Conservation (phyloP, 2,888 invertebrate genomes). For the Lordiphosa andalusiaca region DNA sequence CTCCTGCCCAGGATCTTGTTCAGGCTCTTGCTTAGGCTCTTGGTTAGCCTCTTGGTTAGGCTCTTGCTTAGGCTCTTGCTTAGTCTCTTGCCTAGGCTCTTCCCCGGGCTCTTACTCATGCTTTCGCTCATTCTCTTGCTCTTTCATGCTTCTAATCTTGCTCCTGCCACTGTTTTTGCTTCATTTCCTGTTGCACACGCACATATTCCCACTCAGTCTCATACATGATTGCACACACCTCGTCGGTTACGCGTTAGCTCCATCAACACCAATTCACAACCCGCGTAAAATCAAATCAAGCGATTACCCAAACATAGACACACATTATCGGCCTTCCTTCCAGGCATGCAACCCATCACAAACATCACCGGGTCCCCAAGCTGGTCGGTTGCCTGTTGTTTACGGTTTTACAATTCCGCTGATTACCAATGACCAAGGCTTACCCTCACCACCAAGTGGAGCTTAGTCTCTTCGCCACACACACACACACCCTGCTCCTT, state of each 20-base stretch:
- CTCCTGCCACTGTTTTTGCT: not conserved
- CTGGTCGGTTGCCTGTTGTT: slow-evolving; percentile 42
- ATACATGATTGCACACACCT: not conserved
- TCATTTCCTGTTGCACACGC: not conserved
- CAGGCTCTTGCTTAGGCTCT: no score
- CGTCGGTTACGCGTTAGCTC: not conserved
- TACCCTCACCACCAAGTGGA: slow-evolving; percentile 7
- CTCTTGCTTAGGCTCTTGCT: no score
- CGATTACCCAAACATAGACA: slow-evolving; percentile 3
- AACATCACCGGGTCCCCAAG: slow-evolving; percentile 2
- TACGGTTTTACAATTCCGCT: slow-evolving; percentile 69
- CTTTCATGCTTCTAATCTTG: no score
- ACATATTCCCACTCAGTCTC: no score
- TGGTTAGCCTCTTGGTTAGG: no score
- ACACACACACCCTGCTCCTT: not conserved
- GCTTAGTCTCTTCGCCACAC: slow-evolving; percentile 9
- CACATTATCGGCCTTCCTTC: not conserved
- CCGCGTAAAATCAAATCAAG: not conserved
- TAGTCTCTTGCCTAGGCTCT: no score
- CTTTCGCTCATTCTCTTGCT: no score
- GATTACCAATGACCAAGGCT: slow-evolving; percentile 57
- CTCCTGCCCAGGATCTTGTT: no score
- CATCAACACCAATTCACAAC: not conserved
- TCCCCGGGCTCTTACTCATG: no score
- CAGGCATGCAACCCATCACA: slow-evolving; percentile 2